Percentiles rank a stretch among this genome's conserved stretches.
These are phyloP conservation scores for Etia nguti DNA, from an alignment of 2,113 vertebrate genomes.

Conservation along the genomic window DNA sequence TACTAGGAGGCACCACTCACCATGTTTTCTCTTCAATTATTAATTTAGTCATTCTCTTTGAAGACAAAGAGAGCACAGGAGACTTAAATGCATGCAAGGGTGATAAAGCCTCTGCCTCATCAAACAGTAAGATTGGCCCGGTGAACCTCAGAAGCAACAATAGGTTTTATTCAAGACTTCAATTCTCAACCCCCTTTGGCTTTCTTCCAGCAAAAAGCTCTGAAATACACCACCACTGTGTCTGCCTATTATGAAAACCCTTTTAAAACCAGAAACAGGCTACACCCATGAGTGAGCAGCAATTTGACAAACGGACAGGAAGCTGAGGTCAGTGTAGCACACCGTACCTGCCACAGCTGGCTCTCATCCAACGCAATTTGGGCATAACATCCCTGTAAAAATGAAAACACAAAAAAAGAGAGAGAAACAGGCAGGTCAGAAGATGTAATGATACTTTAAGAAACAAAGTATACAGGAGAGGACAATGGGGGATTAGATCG, in stretches of 20 bases:
- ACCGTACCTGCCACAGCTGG: conserved; percentile 52
- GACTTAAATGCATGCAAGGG: neutral
- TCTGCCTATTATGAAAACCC: neutral
- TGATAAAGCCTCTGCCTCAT: conserved; percentile 31
- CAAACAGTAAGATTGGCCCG: conserved; percentile 22
- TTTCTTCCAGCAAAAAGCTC: neutral
- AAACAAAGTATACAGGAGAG: neutral
- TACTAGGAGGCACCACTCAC: neutral
- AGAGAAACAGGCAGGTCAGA: conserved; percentile 1
- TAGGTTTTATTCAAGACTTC: conserved; percentile 3
- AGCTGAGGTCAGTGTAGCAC: conserved; percentile 33
- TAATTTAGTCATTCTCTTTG: conserved; percentile 35
- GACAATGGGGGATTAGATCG: neutral
- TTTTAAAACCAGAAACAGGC: conserved; percentile 38
- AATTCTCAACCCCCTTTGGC: neutral
- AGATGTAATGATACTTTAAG: neutral
- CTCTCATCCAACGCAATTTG: conserved; percentile 23
- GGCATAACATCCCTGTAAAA: conserved; percentile 1
- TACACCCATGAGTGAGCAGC: conserved; percentile 46
- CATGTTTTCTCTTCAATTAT: conserved; percentile 9
- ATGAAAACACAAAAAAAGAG: neutral
- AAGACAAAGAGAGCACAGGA: conserved; percentile 26
- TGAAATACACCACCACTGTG: neutral
- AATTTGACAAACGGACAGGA: conserved; percentile 33
- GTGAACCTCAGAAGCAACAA: conserved; percentile 20